Evolutionary conservation across 2,888 invertebrate genomes (phyloP).

Genomic region (Pseudeuparius sepicola): DNA sequence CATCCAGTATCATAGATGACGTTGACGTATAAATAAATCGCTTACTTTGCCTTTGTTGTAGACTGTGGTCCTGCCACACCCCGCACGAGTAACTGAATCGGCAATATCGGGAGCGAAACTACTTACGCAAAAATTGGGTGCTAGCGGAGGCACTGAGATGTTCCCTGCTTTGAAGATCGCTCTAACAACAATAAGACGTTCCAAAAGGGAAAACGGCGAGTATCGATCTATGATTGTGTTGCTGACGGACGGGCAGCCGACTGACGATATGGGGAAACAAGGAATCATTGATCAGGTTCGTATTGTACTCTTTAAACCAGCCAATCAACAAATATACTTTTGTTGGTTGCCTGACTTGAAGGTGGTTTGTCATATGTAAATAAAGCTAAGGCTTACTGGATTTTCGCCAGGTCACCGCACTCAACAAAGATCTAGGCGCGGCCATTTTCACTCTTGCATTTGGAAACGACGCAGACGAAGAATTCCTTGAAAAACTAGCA

Average conservation of each 20-base stretch:
- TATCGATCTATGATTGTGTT: slow-evolving; percentile 55
- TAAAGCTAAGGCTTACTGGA: too few relatives aligned
- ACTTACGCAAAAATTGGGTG: slow-evolving; percentile 35
- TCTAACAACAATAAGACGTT: slow-evolving; percentile 29
- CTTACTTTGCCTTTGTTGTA: too few relatives aligned
- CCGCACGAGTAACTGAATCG: slow-evolving; percentile 43
- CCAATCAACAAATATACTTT: too few relatives aligned
- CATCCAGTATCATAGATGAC: too few relatives aligned
- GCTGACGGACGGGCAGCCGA: slow-evolving; percentile 57
- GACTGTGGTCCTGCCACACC: slow-evolving; percentile 38
- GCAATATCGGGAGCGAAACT: slow-evolving; percentile 52
- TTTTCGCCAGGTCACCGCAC: slow-evolving; percentile 41
- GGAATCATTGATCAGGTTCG: too few relatives aligned
- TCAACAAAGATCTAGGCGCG: slow-evolving; percentile 40
- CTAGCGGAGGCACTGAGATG: slow-evolving; percentile 58
- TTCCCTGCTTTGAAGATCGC: slow-evolving; percentile 51
- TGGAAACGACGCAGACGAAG: slow-evolving; percentile 56
- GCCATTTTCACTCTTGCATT: slow-evolving; percentile 61
- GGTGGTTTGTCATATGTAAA: too few relatives aligned
- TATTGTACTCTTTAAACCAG: too few relatives aligned
- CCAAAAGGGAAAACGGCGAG: slow-evolving; percentile 24
- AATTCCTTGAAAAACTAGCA: slow-evolving; percentile 55
- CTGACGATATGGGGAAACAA: too few relatives aligned
- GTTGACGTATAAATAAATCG: too few relatives aligned
- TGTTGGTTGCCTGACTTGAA: too few relatives aligned